Evolutionary conservation across 2,113 vertebrate species (phyloP).

Genomic region (Urocynchramus pylzowi): DNA sequence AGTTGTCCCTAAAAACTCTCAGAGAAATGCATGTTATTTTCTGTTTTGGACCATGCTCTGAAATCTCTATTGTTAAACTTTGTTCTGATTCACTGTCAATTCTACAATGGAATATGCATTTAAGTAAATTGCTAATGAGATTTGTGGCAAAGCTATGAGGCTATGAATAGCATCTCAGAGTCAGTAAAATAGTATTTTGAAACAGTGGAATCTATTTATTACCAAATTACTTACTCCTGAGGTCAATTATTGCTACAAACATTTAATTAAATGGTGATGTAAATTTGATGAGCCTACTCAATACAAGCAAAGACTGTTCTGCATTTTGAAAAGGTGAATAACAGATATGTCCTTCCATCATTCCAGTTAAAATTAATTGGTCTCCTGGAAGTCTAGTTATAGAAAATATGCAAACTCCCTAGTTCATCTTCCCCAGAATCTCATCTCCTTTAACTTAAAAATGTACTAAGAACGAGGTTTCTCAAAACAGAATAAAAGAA

Average conservation of each 20-base stretch:
- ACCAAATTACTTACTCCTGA: constrained; percentile 26
- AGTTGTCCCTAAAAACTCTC: background rate
- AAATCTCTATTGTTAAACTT: background rate
- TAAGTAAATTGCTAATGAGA: constrained; percentile 43
- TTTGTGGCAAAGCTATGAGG: background rate
- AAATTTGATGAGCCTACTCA: constrained; percentile 40
- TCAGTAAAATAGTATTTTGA: constrained; percentile 20
- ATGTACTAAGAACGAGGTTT: background rate
- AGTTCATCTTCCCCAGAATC: background rate
- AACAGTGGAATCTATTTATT: constrained; percentile 35
- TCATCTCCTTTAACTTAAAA: constrained; percentile 9
- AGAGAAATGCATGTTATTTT: background rate
- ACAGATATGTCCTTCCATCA: background rate
- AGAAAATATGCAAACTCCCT: background rate
- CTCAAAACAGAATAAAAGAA: background rate
- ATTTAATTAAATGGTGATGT: constrained; percentile 37
- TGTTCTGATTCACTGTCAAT: background rate
- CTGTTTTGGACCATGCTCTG: background rate
- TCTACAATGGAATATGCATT: constrained; percentile 10
- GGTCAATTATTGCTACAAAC: constrained; percentile 39
- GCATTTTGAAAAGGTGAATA: constrained; percentile 2
- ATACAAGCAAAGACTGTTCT: constrained; percentile 18
- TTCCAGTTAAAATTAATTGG: constrained; percentile 18
- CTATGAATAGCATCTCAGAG: constrained; percentile 13
- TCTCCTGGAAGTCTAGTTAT: background rate